Percentiles rank a stretch among this genome's conserved stretches.
phyloP scores from a whole-genome alignment of 2,113 vertebrate genomes.

The Laticauda laticaudata region DNA sequence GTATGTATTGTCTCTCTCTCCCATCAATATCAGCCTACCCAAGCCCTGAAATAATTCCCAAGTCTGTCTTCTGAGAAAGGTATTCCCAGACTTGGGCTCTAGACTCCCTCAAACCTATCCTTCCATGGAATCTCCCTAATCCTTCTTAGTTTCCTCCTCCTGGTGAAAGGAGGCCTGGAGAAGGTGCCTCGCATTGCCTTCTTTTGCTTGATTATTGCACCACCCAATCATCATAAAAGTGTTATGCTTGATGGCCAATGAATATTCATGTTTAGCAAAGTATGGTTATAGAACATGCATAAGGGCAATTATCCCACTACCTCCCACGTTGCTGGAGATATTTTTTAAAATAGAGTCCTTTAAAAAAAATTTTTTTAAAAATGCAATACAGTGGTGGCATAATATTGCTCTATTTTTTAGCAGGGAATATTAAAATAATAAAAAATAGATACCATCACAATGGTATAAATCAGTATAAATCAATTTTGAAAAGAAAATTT shows the following conservation, averaged over 20 bases:
- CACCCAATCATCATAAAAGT: not conserved
- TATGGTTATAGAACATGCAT: not conserved
- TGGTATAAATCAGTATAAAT: not conserved
- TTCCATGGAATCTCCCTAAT: not conserved
- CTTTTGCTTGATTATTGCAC: not conserved
- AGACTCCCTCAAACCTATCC: not conserved
- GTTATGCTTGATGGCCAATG: not conserved
- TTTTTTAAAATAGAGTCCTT: not conserved
- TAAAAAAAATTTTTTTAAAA: not conserved
- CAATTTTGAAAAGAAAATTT: not conserved
- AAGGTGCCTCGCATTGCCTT: not conserved
- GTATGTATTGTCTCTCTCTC: not conserved
- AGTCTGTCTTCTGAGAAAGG: not conserved
- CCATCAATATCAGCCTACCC: not conserved
- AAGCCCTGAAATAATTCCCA: not conserved
- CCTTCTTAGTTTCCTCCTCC: not conserved
- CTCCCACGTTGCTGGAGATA: not conserved
- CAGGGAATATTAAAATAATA: not conserved
- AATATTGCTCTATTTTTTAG: not conserved
- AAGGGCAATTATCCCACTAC: not conserved
- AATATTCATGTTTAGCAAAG: not conserved
- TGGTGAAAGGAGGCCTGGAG: not conserved
- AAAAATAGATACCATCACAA: not conserved
- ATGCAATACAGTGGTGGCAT: not conserved
- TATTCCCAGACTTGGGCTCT: not conserved